These are phyloP conservation scores for Erannis defoliaria DNA, from an alignment of 2,888 invertebrate genomes.

Conservation along the genomic window DNA sequence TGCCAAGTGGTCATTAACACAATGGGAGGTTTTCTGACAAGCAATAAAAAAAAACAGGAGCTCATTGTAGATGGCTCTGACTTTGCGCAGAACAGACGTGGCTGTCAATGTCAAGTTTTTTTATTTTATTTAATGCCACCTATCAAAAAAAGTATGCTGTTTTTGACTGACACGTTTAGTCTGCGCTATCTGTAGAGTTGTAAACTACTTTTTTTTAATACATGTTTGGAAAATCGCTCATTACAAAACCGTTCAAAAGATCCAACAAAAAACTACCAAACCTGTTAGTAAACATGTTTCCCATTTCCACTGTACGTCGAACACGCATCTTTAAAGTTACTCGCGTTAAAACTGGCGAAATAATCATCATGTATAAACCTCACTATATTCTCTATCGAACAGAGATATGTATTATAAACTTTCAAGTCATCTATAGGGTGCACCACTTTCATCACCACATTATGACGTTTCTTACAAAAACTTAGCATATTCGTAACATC, in stretches of 20 bases:
- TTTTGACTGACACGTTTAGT: too few relatives aligned
- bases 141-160: too few relatives aligned
- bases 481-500: constrained; percentile 93
- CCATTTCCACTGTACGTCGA: constrained; percentile 67
- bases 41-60: too few relatives aligned
- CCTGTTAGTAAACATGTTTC: constrained; percentile 57
- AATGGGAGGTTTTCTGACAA: too few relatives aligned
- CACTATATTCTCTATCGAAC: constrained; percentile 95
- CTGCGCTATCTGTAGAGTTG: too few relatives aligned
- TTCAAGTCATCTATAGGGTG: constrained; percentile 71
- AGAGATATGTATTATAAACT: constrained; percentile 86
- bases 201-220: too few relatives aligned
- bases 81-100: too few relatives aligned
- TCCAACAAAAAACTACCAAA: constrained; percentile 32
- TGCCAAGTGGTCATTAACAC: too few relatives aligned
- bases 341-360: constrained; percentile 93
- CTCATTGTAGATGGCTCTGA: too few relatives aligned
- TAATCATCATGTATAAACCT: constrained; percentile 96
- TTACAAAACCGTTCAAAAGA: constrained; percentile 3
- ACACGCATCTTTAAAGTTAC: constrained; percentile 95
- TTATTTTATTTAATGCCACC: too few relatives aligned
- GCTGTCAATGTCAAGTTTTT: too few relatives aligned
- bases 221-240: background rate
- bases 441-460: constrained; percentile 78
- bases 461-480: constrained; percentile 90